Base-by-base conservation (phyloP, 2,888 invertebrate species). In the Agrochola macilenta region DNA sequence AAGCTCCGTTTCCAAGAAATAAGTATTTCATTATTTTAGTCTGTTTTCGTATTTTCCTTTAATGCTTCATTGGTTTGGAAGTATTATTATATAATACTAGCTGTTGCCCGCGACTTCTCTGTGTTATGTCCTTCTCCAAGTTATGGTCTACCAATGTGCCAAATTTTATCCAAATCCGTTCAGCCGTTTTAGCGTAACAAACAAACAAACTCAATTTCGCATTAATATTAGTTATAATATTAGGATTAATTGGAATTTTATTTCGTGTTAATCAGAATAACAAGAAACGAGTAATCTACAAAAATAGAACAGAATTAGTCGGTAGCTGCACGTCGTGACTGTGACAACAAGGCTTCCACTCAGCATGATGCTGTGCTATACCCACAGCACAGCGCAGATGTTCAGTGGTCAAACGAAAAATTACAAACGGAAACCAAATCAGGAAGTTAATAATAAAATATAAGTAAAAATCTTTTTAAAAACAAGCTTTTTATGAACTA, bases 1-100 rank as follows among this genome's bases (percentile, higher is more conserved):
- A 52, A 69, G 68, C 75, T 77, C 46, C 30, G 63, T 76, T 79
- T 73, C 72, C 49, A 39, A n/a, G 30, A 72, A 66, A 66, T 26
- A 57, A 78, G 43, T 57, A 76, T 63, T 61, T 68, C 46, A 49
- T 72, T 63, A 23, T 60, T 79, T 58, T 60, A 20, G 35, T 46
- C 7, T 79, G 69, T 82, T 70, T 58, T 69, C 23, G 9, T 72
- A 5, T 58, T 82, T 58, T 30, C 9, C 60, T 63, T 54, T 68
- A 57, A 61, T 54, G 43, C 4, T 69, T 26, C 30, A 58, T 74
- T n/a, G 63, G 39, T 39, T 69, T 49, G 7, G 23, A 79, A 63
- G 35, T 57, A 39, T 57, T 39, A 2, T 20, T 57, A 26, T 0
- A 20, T 14, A 20, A 20, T 35, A 43, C 43, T 43, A 43, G 43